Conservation (phyloP, 2,888 invertebrate genomes). For the Bedellia somnulentella region DNA sequence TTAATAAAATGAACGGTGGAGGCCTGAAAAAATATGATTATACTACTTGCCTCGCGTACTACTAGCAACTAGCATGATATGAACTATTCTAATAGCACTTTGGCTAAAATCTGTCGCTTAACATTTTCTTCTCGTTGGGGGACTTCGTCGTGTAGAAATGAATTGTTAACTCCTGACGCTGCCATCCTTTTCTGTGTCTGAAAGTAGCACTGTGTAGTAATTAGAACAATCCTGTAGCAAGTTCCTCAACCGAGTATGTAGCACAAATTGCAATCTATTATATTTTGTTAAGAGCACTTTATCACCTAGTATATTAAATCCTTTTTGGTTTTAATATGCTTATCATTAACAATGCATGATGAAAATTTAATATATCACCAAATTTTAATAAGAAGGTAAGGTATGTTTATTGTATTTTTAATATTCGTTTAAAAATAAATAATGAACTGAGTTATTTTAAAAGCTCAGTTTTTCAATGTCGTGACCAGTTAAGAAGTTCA, state of each 20-base stretch:
- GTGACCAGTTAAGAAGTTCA: no score
- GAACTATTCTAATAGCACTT: constrained; percentile 45
- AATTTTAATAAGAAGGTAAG: no score
- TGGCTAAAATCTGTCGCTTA: constrained; percentile 53
- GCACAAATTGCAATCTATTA: no score
- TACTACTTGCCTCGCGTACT: constrained; percentile 45
- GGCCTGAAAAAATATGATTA: constrained; percentile 39
- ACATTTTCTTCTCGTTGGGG: constrained; percentile 54
- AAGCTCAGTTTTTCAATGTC: no score
- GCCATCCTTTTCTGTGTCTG: constrained; percentile 48
- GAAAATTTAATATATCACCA: no score
- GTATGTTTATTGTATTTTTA: no score
- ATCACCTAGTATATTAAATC: constrained; percentile 6
- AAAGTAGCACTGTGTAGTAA: constrained; percentile 10
- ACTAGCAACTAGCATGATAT: constrained; percentile 50
- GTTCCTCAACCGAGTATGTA: no score
- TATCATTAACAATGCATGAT: not conserved
- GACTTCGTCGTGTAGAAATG: constrained; percentile 49
- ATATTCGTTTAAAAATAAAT: no score
- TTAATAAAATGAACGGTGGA: constrained; percentile 49
- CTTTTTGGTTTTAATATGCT: not conserved
- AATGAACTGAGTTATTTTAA: constrained; percentile 18
- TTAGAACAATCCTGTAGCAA: constrained; percentile 19
- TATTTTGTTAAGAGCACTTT: no score
- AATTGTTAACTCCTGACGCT: constrained; percentile 61